phyloP scores from a whole-genome alignment of 64 coral and sea anemone genomes.

The Montipora sp. region DNA sequence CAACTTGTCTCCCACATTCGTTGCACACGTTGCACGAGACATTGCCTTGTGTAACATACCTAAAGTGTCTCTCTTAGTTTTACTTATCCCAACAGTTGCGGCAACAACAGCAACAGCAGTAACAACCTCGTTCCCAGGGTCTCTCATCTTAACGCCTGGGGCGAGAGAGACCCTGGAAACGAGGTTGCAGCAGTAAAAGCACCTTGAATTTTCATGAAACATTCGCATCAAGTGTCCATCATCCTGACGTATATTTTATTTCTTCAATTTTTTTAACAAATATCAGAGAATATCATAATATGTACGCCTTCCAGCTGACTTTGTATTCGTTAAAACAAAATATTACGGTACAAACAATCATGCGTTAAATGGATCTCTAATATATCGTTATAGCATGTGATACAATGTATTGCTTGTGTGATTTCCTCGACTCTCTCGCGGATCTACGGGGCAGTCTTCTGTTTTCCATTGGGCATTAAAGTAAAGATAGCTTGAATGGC shows the following conservation, averaged over 20 bases:
- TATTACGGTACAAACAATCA: neutral
- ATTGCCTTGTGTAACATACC: neutral
- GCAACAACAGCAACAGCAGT: neutral
- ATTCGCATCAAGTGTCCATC: neutral
- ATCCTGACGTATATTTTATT: neutral
- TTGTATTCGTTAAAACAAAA: neutral
- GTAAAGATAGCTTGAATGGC: constrained; percentile 52
- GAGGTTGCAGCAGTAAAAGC: neutral
- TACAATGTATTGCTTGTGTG: neutral
- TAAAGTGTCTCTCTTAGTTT: neutral
- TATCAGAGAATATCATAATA: neutral
- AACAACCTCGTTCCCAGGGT: neutral
- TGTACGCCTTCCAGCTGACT: neutral
- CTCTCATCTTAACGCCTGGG: neutral
- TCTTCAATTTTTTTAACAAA: neutral
- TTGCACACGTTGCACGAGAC: neutral
- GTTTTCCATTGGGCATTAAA: constrained; percentile 47
- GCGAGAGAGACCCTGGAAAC: too few species aligned
- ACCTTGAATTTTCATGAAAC: neutral
- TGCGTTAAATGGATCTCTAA: neutral
- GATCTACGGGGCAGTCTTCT: constrained; percentile 26
- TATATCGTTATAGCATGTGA: neutral
- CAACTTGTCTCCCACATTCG: neutral
- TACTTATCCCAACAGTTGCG: neutral
- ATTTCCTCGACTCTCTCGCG: neutral